Conservation (phyloP, 2,797 vertebrate genomes). For the Myotis pilosus region DNA sequence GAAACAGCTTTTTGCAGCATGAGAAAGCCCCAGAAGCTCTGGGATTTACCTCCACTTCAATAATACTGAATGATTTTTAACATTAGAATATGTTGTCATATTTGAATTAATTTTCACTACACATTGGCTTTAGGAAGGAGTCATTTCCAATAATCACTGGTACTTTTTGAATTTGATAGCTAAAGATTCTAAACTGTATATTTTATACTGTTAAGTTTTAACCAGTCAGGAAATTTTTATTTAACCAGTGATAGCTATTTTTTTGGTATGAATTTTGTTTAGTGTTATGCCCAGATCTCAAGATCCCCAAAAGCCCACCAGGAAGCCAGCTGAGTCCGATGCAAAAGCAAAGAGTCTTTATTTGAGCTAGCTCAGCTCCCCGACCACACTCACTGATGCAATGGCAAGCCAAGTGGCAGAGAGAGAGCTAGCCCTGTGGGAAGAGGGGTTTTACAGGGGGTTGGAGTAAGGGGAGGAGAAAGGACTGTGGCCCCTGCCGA, state of each 20-base stretch:
- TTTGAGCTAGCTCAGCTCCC: too few relatives aligned
- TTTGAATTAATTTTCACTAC: conserved; percentile 79
- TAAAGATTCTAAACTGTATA: conserved; percentile 81
- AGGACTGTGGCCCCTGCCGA: too few relatives aligned
- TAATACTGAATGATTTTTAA: conserved; percentile 78
- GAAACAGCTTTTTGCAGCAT: conserved; percentile 73
- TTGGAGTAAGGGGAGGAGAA: too few relatives aligned
- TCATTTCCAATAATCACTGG: conserved; percentile 76
- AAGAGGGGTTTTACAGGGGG: too few relatives aligned
- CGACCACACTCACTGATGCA: too few relatives aligned
- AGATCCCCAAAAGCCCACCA: too few relatives aligned
- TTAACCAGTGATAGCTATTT: conserved; percentile 77
- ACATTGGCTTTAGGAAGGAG: conserved; percentile 68
- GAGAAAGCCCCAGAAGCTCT: conserved; percentile 76
- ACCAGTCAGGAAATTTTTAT: conserved; percentile 76
- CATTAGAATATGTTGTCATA: conserved; percentile 72
- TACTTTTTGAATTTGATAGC: conserved; percentile 77
- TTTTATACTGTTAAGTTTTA: conserved; percentile 82
- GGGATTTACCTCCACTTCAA: conserved; percentile 79
- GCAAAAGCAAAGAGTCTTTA: too few relatives aligned
- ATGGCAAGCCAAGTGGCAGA: too few relatives aligned
- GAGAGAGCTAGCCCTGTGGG: too few relatives aligned
- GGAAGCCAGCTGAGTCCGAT: too few relatives aligned
- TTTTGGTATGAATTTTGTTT: conserved; percentile 78
- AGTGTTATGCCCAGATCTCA: background rate